Percentiles rank a stretch among this genome's conserved stretches.
These are phyloP conservation scores for Apodemus sylvaticus DNA, from an alignment of 2,113 vertebrate genomes.

Conservation along the genomic window DNA sequence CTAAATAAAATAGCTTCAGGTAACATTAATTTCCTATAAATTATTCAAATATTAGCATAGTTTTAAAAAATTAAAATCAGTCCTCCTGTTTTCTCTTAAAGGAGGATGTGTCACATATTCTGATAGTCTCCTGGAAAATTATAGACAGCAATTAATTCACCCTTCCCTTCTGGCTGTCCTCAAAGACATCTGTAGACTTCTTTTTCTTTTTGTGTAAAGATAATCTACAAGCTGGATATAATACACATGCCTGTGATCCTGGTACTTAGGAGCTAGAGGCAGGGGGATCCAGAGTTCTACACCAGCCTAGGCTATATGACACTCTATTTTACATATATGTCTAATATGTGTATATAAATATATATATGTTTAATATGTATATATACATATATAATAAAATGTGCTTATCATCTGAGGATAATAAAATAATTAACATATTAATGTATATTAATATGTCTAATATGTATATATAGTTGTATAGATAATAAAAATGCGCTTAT, in stretches of 20 bases:
- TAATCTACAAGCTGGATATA: background rate
- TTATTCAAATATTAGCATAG: constrained; percentile 35
- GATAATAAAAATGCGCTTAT: background rate
- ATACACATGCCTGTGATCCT: background rate
- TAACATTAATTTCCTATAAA: constrained; percentile 38
- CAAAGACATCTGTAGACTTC: background rate
- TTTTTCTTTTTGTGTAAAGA: background rate
- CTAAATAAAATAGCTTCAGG: constrained; percentile 24
- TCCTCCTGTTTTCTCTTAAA: constrained; percentile 26
- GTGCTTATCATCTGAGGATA: too few relatives aligned
- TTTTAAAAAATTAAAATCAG: constrained; percentile 52
- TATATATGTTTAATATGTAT: too few relatives aligned
- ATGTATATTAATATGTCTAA: too few relatives aligned
- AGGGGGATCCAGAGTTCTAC: too few relatives aligned
- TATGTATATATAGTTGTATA: too few relatives aligned
- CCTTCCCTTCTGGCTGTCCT: background rate
- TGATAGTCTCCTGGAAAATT: background rate
- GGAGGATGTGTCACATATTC: background rate
- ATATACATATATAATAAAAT: too few relatives aligned
- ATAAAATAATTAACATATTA: too few relatives aligned
- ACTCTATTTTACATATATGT: background rate
- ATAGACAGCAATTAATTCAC: background rate
- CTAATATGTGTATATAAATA: too few relatives aligned
- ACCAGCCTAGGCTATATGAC: background rate
- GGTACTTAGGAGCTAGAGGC: background rate